Evolutionary conservation across 1,140 invertebrate species (phyloP).

Genomic region (Venustaconcha ellipsiformis): DNA sequence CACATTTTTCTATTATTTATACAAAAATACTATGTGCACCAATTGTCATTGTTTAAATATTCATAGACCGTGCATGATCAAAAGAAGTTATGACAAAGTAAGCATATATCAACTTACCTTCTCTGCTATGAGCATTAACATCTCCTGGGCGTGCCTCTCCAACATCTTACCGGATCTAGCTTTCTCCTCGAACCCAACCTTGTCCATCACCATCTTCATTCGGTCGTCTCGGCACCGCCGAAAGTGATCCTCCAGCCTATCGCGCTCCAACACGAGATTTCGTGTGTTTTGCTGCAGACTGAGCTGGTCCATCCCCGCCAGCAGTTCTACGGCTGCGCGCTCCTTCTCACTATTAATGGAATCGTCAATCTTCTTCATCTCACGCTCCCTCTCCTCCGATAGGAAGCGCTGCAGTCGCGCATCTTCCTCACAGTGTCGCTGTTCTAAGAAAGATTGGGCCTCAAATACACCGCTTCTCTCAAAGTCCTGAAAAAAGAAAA

Average conservation of each 20-base stretch:
- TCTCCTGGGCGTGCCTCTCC: conserved; percentile 62
- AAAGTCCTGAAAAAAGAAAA: conserved; percentile 52
- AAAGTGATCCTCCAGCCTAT: conserved; percentile 63
- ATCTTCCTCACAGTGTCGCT: conserved; percentile 59
- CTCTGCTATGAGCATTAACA: conserved; percentile 60
- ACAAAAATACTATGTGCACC: background rate
- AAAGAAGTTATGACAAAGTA: background rate
- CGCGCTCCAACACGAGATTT: conserved; percentile 53
- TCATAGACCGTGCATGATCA: background rate
- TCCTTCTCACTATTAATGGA: conserved; percentile 55
- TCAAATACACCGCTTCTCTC: conserved; percentile 58
- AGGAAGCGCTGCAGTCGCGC: conserved; percentile 60
- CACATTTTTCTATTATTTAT: too few species aligned
- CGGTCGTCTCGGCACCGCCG: conserved; percentile 54
- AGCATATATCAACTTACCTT: conserved; percentile 42
- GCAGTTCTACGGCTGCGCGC: conserved; percentile 53
- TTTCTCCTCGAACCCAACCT: conserved; percentile 60
- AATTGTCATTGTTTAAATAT: background rate
- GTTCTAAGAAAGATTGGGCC: conserved; percentile 53
- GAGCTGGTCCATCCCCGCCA: conserved; percentile 53
- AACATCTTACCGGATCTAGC: conserved; percentile 57
- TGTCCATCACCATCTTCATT: conserved; percentile 53
- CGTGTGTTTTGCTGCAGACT: conserved; percentile 35
- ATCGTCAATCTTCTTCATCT: conserved; percentile 56
- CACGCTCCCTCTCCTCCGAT: conserved; percentile 59